Evolutionary conservation across 2,888 invertebrate genomes (phyloP).

Genomic region (Catocala fraxini): DNA sequence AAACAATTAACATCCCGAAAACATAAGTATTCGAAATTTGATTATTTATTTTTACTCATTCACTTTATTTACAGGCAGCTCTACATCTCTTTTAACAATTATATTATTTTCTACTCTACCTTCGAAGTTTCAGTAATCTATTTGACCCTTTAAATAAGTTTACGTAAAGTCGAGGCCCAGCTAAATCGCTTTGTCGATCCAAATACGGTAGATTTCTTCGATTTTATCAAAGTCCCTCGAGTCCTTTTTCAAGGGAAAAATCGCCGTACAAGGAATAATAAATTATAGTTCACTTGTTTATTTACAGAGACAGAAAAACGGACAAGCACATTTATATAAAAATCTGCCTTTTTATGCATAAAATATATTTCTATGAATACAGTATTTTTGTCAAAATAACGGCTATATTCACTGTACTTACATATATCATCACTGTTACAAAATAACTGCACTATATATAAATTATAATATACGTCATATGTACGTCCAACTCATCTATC

Average conservation of each 20-base stretch:
- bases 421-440: neutral
- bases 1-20: too few relatives aligned
- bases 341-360: neutral
- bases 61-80: neutral
- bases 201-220: constrained; percentile 41
- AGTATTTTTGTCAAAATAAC: neutral
- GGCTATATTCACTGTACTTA: neutral
- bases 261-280: constrained; percentile 46
- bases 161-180: constrained; percentile 40
- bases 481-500: neutral
- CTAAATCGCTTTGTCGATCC: constrained; percentile 52
- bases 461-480: neutral
- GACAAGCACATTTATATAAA: constrained; percentile 3
- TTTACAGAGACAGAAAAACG: constrained; percentile 16
- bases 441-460: neutral
- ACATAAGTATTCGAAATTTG: too few relatives aligned
- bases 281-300: constrained; percentile 37
- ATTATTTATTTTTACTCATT: too few relatives aligned
- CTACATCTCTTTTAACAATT: neutral
- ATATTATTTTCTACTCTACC: neutral
- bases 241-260: constrained; percentile 39
- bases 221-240: constrained; percentile 44
- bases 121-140: constrained; percentile 45
- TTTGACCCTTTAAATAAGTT: constrained; percentile 53
- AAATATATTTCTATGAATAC: too few relatives aligned